Conservation (phyloP, 2,113 vertebrate species). For the Triplophysa rosa region DNA sequence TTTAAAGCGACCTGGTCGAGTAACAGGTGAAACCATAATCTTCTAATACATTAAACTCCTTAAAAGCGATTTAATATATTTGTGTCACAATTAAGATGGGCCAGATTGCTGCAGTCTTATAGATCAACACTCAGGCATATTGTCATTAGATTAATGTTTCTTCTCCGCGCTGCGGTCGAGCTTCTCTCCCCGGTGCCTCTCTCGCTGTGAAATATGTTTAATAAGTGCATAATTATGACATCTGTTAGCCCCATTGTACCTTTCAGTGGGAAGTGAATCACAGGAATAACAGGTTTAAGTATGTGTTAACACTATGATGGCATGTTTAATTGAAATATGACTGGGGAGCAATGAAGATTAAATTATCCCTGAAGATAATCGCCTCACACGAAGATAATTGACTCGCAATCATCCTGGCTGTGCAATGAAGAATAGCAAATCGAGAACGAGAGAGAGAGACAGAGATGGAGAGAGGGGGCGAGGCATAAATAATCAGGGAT, state of each 20-base stretch:
- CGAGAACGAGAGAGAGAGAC: slow-evolving; percentile 51
- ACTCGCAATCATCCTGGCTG: slow-evolving; percentile 79
- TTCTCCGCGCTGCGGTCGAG: slow-evolving; percentile 52
- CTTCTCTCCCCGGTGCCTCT: slow-evolving; percentile 63
- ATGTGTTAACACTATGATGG: slow-evolving; percentile 83
- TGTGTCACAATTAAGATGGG: slow-evolving; percentile 66
- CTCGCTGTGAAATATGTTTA: slow-evolving; percentile 81
- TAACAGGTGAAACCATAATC: slow-evolving; percentile 57
- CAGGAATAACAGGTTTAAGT: slow-evolving; percentile 86
- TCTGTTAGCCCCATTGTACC: slow-evolving; percentile 83
- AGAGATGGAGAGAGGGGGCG: background rate
- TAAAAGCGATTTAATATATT: slow-evolving; percentile 49
- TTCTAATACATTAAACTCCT: slow-evolving; percentile 65
- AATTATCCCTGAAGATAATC: slow-evolving; percentile 91
- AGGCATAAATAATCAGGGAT: slow-evolving; percentile 72
- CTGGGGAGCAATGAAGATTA: slow-evolving; percentile 86
- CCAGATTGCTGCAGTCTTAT: slow-evolving; percentile 63
- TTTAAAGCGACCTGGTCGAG: slow-evolving; percentile 40
- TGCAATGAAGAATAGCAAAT: slow-evolving; percentile 75
- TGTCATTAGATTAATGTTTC: slow-evolving; percentile 79
- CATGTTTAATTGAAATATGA: slow-evolving; percentile 93
- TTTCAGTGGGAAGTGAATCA: slow-evolving; percentile 86
- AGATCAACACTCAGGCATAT: slow-evolving; percentile 74
- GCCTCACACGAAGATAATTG: slow-evolving; percentile 91
- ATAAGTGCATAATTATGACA: slow-evolving; percentile 94